These are phyloP conservation scores for Tipula vernalis DNA, from an alignment of 2,888 invertebrate genomes.

Conservation along the genomic window DNA sequence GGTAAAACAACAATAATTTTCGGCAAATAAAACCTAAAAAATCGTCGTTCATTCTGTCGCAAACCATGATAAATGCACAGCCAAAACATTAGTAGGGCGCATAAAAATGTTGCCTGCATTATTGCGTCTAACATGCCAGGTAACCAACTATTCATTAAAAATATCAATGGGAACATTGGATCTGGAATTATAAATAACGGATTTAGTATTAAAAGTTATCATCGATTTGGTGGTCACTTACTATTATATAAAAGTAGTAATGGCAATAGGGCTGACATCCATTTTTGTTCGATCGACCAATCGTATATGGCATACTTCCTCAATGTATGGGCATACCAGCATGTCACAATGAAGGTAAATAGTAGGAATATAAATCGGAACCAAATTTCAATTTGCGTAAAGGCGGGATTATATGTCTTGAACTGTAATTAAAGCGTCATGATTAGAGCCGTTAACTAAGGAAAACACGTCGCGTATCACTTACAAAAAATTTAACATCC, in stretches of 20 bases:
- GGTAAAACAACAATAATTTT: conserved; percentile 78
- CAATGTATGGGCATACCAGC: conserved; percentile 83
- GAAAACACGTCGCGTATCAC: conserved; percentile 28
- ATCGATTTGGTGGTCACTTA: conserved; percentile 37
- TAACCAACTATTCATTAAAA: conserved; percentile 77
- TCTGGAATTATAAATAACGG: conserved; percentile 43
- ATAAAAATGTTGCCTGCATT: conserved; percentile 81
- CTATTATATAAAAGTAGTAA: conserved; percentile 83
- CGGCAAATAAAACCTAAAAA: conserved; percentile 78
- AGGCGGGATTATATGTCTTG: conserved; percentile 90
- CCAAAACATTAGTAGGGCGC: conserved; percentile 84
- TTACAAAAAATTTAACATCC: conserved; percentile 74
- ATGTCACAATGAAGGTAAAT: conserved; percentile 72
- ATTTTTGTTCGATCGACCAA: conserved; percentile 97
- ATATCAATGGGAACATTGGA: conserved; percentile 84
- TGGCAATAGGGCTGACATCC: conserved; percentile 82
- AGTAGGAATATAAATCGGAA: conserved; percentile 87
- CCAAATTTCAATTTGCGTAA: conserved; percentile 96
- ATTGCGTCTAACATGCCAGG: conserved; percentile 87
- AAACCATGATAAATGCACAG: conserved; percentile 91
- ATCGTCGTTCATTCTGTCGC: conserved; percentile 78
- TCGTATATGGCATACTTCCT: conserved; percentile 77
- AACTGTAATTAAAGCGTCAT: conserved; percentile 51
- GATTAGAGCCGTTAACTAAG: neutral
- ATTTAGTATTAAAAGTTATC: neutral